Base-by-base conservation (phyloP, 2,113 vertebrate species). In the Oriolus oriolus region DNA sequence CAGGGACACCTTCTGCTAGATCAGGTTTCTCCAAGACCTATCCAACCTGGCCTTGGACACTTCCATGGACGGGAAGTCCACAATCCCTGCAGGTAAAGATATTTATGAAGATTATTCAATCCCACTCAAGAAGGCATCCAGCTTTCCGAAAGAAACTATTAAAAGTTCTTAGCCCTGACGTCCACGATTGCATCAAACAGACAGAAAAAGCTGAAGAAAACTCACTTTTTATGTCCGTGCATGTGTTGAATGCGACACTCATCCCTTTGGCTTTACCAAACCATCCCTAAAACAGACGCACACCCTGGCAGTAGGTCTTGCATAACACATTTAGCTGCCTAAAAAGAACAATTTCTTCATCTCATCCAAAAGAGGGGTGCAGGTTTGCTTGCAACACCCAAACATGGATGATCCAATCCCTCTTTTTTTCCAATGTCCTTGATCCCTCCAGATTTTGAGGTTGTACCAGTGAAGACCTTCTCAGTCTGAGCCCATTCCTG, bases 281-380 rank as follows among this genome's bases (percentile, higher is more conserved):
- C 44, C 41, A 26, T 12, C 44, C 49, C 52, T 53, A 44, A 73
- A 81, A 31, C 1, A 49, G 42, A 14, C 21, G 7, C 9, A 26
- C 12, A 5, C 1, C 33, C 16, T 61, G 41, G n/a, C 10, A 74
- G 7, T 0, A 31, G 11, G 6, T 52, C 19, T 59, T 17, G 13
- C 18, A 22, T 53, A 18, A 75, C 42, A 35, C 10, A 2, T 60
- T 53, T 47, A 59, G 22, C 21, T 73, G 30, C n/a, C 59, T 22
- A 5, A 66, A 53, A 39, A 26, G 3, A 63, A 9, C 9, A 23
- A 20, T 41, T 88, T 41, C 8, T 80, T 64, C 14, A 15, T 7
- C 16, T 47, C n/a, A 33, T 30, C 56, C 14, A 13, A 11, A 44
- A 53, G 7, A 81, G 9, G 11, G 61, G 28, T 4, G 3, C 6